Evolutionary conservation across 2,888 invertebrate genomes (phyloP), one percentile per base, ranked within the genome.

Genomic region (Cerastis leucographa): DNA sequence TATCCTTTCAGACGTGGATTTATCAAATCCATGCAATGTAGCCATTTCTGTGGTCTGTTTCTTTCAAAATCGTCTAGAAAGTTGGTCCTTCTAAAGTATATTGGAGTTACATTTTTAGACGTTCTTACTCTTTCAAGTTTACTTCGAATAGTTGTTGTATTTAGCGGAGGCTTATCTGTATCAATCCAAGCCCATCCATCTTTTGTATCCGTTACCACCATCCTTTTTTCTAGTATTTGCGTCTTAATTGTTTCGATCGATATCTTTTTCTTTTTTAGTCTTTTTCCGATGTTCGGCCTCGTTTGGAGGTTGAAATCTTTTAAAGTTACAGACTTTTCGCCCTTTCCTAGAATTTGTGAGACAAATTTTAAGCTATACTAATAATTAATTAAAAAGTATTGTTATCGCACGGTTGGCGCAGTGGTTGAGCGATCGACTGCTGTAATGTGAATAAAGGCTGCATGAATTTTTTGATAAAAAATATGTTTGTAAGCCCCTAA

Each of bases 21-120:
- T 12, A 82, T 19, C 1, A 82, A 12, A 6, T 79, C 74, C 1
- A 82, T 17, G 1, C 82, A 82, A 1, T 82, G 82, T 4, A 71
- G 35, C 82, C 82, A 82, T 49, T 65, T 82, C 17, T 82, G 82
- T 0, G 74, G 82, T 6, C 74, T 82, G 6, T 74, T 78, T 8
- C 68, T 70, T n/a, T 83, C 51, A 0, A 4, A n/a, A 0, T 80
- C 73, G 35, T 56, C 7, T 2, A 56, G 1, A 12, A 46, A 61
- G 0, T 56, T 71, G 0, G 40, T 0, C 11, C 61, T 68, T 8
- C 80, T 56, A 6, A 0, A 12, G 2, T 42, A 25, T 0, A 17
- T 19, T 3, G 8, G 67, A 0, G 80, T 54, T 0, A 69, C 44
- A 17, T 46, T 68, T 12, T 17, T 8, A 0, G 7, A 0, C 56